A percentile compares a stretch with the other conserved stretches of the same genome.
Conservation (phyloP, 1,140 invertebrate species). For the Tribolium castaneum region DNA sequence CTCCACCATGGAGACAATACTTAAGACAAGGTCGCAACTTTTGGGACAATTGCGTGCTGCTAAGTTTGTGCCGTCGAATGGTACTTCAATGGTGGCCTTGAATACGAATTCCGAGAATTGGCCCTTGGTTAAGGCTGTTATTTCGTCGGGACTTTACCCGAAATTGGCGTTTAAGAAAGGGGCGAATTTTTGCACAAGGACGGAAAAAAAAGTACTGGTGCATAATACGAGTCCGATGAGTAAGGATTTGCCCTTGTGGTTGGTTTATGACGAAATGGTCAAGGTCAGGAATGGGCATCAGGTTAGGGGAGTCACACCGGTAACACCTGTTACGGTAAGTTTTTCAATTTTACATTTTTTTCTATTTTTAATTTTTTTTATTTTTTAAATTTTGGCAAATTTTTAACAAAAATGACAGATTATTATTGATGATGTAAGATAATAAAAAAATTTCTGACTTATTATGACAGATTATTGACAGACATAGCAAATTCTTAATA, state of each 20-base stretch:
- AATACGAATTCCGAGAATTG: conserved; percentile 92
- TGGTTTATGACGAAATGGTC: conserved; percentile 54
- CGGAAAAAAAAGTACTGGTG: conserved; percentile 50
- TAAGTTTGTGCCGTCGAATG: conserved; percentile 85
- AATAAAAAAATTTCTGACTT: too few relatives aligned
- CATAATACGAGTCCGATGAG: conserved; percentile 49
- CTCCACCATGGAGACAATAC: conserved; percentile 89
- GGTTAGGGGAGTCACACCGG: conserved; percentile 71
- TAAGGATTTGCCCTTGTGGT: conserved; percentile 46
- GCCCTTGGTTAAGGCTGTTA: conserved; percentile 90
- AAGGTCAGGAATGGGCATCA: conserved; percentile 47
- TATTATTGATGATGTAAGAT: too few relatives aligned
- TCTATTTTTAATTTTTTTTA: too few relatives aligned
- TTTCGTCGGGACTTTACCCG: conserved; percentile 89
- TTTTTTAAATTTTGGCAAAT: too few relatives aligned
- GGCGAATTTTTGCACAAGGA: conserved; percentile 62
- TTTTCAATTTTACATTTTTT: neutral
- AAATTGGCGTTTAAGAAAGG: conserved; percentile 76
- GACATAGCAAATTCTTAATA: too few relatives aligned
- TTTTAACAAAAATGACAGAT: too few relatives aligned
- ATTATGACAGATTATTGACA: too few relatives aligned
- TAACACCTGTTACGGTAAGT: conserved; percentile 83
- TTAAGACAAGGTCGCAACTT: conserved; percentile 80
- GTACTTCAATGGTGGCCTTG: conserved; percentile 75
- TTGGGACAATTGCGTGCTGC: conserved; percentile 87